phyloP scores from a whole-genome alignment of 2,888 invertebrate genomes.

The Drosophila mimetica region DNA sequence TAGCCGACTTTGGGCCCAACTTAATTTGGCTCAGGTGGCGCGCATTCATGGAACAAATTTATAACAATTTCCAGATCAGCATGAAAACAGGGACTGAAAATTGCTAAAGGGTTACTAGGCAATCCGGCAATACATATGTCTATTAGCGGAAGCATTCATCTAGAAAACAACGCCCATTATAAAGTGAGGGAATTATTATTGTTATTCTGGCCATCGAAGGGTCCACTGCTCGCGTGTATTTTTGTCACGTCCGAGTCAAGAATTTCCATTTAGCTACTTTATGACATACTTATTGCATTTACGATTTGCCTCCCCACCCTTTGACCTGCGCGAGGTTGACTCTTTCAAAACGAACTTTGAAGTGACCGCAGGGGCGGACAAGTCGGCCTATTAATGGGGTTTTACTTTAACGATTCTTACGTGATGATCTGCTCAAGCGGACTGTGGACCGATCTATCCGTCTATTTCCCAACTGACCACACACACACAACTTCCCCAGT shows the following conservation, averaged over 20 bases:
- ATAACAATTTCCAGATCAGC: conserved; percentile 68
- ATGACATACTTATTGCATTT: conserved; percentile 64
- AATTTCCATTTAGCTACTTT: conserved; percentile 59
- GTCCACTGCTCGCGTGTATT: conserved; percentile 33
- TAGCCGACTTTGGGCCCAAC: conserved; percentile 54
- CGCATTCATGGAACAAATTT: conserved; percentile 70
- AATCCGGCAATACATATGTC: conserved; percentile 36
- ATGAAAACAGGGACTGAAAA: conserved; percentile 17
- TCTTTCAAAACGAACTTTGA: conserved; percentile 53
- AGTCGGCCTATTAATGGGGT: conserved; percentile 47
- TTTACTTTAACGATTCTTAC: conserved; percentile 50
- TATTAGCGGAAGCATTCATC: conserved; percentile 52
- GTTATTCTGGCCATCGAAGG: neutral
- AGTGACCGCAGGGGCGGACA: conserved; percentile 45
- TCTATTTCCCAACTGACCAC: conserved; percentile 15
- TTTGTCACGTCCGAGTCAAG: conserved; percentile 61
- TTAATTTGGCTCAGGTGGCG: conserved; percentile 80
- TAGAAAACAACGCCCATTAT: conserved; percentile 35
- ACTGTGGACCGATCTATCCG: conserved; percentile 9
- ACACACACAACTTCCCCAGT: conserved; percentile 14
- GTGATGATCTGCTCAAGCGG: conserved; percentile 24
- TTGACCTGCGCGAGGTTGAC: conserved; percentile 40
- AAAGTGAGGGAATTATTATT: neutral
- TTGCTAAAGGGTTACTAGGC: conserved; percentile 48
- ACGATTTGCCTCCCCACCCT: conserved; percentile 51